Base-by-base conservation (phyloP, 1,140 invertebrate genomes). In the Propsilocerus akamusi region DNA sequence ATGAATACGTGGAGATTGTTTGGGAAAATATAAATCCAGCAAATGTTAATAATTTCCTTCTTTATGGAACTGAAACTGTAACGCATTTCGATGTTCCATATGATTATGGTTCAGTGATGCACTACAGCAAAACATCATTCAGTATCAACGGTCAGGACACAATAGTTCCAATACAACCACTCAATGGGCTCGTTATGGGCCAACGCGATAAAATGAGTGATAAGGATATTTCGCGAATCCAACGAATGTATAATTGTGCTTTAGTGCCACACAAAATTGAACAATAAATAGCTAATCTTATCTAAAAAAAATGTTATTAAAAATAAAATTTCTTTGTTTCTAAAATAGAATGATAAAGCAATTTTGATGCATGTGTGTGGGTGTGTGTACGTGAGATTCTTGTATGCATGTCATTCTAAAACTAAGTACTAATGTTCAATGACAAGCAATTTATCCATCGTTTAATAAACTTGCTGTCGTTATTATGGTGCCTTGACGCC, bases 101-200 rank as follows among this genome's bases (percentile, higher is more conserved):
- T 51, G 83, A 86, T 61, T 86, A 79, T 57, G 70, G 72, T 28
- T 83, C 80, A 49, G 76, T 87, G 2, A 85, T 86, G 81, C 83
- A 87, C 57, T 86, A 87, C 57, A 80, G 77, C 0, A 66, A 72
- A 5, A 74, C 69, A 32, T 80, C 81, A 3, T 86, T 86, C 61
- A 78, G 77, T 2, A 70, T 58, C 32, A 85, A 84, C 60, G 73
- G 75, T 8, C 59, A 73, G 55, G 72, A 73, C 8, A 83, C 80
- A 2, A 80, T 83, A 32, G 61, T 72, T 10, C 66, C 79, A 0
- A 79, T 71, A 77, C n/a, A n/a, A n/a, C n/a, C n/a, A 14, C 50
- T 50, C 4, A 14, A 51, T 4, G 60, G 59, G 23, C 52, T 63
- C 57, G 54, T 26, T 41, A 67, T 78, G 51, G 83, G 83, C 0